Percentiles rank a stretch among this genome's conserved stretches.
These are phyloP conservation scores for Apamea sordens DNA, from an alignment of 2,888 invertebrate species.

Conservation along the genomic window DNA sequence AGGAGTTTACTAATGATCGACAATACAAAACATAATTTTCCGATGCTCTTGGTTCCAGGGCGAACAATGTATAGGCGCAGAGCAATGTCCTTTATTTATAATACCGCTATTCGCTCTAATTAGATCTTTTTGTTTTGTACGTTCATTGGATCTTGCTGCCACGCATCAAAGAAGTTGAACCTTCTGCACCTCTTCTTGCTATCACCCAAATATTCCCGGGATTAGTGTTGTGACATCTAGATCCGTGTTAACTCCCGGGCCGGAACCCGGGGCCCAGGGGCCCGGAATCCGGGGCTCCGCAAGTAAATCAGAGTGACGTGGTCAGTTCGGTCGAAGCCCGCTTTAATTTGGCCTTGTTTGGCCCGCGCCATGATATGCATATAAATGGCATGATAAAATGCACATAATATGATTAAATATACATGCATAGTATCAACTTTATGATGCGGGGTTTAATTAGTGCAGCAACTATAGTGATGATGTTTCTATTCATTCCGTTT, in stretches of 20 bases:
- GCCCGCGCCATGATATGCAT: conserved; percentile 47
- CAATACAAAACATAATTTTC: no score
- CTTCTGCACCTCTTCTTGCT: conserved; percentile 9
- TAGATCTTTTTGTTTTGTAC: background rate
- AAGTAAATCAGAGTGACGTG: conserved; percentile 37
- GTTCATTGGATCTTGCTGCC: background rate
- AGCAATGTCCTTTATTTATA: background rate
- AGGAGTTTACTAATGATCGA: no score
- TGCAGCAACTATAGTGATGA: conserved; percentile 1
- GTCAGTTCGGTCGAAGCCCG: conserved; percentile 35
- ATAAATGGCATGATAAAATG: conserved; percentile 55
- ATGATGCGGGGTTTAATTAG: conserved; percentile 27
- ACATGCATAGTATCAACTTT: conserved; percentile 16
- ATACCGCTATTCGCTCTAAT: background rate
- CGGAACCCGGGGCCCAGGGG: no score
- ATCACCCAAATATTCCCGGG: conserved; percentile 33
- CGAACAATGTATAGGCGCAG: no score
- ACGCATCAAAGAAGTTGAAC: background rate
- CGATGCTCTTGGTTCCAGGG: no score
- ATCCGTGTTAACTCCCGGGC: conserved; percentile 19
- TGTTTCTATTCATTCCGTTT: conserved; percentile 15
- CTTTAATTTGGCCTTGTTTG: conserved; percentile 49
- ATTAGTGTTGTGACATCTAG: conserved; percentile 53
- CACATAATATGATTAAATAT: conserved; percentile 47
- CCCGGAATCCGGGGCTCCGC: background rate